Base-by-base conservation (phyloP, 2,888 invertebrate genomes). In the Ormyrus rosae region DNA sequence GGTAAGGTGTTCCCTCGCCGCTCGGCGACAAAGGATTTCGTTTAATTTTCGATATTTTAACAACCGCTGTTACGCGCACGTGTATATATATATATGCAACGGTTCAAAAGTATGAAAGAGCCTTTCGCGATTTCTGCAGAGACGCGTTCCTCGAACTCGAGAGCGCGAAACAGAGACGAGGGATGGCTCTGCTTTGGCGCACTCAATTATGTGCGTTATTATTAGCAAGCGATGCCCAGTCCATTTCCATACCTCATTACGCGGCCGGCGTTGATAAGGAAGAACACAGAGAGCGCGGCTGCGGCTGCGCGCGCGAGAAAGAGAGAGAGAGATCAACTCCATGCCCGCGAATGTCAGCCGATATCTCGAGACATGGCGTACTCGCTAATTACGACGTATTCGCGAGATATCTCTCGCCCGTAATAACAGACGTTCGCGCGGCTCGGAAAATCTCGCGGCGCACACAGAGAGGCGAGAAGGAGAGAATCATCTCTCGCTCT, bases 141-240 rank as follows among this genome's bases (percentile, higher is more conserved):
- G 13, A 45, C 48, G 50, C 64, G 67, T 69, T 74, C 69, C 46
- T 68, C 74, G 74, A 70, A 69, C 46, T 51, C 61, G 13, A 48
- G 58, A 34, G 46, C 8, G 60, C 58, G 51, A 10, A 48, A 45
- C 50, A 34, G 58, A 45, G 58, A 76, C 58, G 45, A 8, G 34
- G 8, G 19, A 50, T 55, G 34, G 70, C 10, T 46, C 73, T 74
- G 81, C 79, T 60, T 71, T 64, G 79, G 81, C 81, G 79, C 85
- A 84, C 83, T 87, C 85, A 85, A 87, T 87, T 87, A 86, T 85
- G 82, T 78, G 81, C 83, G 85, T 86, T 87, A 88, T 87, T 87
- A 87, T 87, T 87, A 86, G 86, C 84, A 83, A 76, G 85, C 75
- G 80, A 81, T 81, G 78, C 80, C 80, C 81, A 78, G 80, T 80